Percentiles rank a stretch among this genome's conserved stretches.
phyloP scores from a whole-genome alignment of 2,113 vertebrate species.

The Henicopernis longicauda region DNA sequence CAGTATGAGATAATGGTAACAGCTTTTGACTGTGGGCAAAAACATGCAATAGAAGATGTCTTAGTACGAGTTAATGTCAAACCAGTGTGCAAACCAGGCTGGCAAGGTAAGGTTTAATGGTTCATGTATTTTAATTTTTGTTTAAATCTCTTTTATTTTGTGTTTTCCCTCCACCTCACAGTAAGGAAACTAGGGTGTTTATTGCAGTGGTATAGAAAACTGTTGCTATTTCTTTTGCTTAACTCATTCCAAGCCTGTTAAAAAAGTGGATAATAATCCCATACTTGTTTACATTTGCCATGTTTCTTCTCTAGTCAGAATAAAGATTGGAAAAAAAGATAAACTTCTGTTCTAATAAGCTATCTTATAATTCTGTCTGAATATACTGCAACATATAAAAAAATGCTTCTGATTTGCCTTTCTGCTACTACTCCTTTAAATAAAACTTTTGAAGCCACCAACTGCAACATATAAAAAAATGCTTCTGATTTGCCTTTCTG shows the following conservation, averaged over 20 bases:
- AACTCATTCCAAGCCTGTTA: background rate
- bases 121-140: background rate
- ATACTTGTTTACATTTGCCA: background rate
- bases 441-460: background rate
- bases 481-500: background rate
- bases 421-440: background rate
- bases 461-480: too few relatives aligned
- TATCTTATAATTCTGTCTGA: background rate
- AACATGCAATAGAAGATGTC: conserved; percentile 82
- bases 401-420: background rate
- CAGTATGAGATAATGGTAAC: conserved; percentile 93
- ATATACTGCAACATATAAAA: background rate
- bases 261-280: background rate
- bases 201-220: background rate
- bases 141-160: background rate
- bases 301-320: background rate
- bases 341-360: background rate
- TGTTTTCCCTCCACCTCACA: background rate
- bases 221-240: background rate
- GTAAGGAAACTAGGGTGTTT: background rate
- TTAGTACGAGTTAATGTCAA: conserved; percentile 89
- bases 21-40: conserved; percentile 95
- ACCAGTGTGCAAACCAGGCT: conserved; percentile 95
- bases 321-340: background rate
- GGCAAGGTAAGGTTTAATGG: conserved; percentile 85